Conservation (phyloP, 2,888 invertebrate genomes). For the Eupithecia dodoneata region DNA sequence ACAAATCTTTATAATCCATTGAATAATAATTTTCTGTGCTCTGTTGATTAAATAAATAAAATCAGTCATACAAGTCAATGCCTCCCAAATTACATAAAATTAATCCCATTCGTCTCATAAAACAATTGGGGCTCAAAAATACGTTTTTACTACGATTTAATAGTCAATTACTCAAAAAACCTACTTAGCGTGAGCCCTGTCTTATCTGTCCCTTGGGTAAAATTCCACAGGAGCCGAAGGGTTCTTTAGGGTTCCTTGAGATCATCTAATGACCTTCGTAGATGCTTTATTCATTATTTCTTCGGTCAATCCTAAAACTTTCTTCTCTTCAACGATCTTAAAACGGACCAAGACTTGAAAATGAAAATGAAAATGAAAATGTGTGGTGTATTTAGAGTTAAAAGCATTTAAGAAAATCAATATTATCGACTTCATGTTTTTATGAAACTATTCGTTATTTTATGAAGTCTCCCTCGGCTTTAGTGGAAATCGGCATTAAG, state of each 20-base stretch:
- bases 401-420: no score
- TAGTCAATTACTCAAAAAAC: neutral
- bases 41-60: no score
- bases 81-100: neutral
- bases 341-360: no score
- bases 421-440: no score
- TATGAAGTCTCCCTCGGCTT: no score
- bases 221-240: neutral
- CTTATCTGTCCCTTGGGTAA: neutral
- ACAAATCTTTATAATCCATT: no score
- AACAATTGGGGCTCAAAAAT: neutral
- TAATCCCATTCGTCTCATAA: neutral
- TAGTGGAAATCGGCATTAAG: no score
- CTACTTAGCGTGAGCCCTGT: neutral
- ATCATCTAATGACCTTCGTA: neutral
- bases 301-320: neutral
- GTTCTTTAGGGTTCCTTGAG: neutral
- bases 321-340: no score
- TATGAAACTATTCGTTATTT: no score
- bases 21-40: no score
- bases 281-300: neutral
- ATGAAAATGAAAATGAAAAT: no score
- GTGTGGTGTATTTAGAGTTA: no score
- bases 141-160: neutral
- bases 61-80: neutral